A percentile compares a stretch with the other conserved stretches of the same genome.
These are phyloP conservation scores for Dicrurus megarhynchus DNA, from an alignment of 2,113 vertebrate genomes.

Conservation along the genomic window DNA sequence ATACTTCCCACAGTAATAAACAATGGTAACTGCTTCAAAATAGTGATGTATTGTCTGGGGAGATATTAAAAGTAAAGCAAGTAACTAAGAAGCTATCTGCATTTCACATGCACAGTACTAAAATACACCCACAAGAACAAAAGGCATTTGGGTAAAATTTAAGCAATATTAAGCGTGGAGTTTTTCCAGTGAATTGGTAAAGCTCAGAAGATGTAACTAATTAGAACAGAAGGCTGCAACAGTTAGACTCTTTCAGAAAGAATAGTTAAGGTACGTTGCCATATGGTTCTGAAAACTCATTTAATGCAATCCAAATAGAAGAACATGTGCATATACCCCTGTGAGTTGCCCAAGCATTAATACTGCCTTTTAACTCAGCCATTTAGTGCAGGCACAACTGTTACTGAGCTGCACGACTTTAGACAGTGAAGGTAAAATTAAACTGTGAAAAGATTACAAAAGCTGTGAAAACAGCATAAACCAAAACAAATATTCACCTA, in stretches of 20 bases:
- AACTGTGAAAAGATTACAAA: neutral
- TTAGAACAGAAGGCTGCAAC: constrained; percentile 63
- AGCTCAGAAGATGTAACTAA: constrained; percentile 58
- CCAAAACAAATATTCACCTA: neutral
- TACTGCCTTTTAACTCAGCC: constrained; percentile 51
- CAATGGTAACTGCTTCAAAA: neutral
- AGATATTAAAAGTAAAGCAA: constrained; percentile 2
- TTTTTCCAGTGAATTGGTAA: constrained; percentile 36
- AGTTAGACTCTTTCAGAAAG: constrained; percentile 53
- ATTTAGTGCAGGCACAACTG: constrained; percentile 48
- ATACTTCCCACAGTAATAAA: neutral
- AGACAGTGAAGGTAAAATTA: constrained; percentile 5
- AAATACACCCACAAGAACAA: constrained; percentile 43
- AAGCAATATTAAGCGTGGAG: constrained; percentile 39
- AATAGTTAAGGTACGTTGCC: constrained; percentile 44
- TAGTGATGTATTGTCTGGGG: neutral
- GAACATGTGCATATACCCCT: constrained; percentile 40
- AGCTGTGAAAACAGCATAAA: neutral
- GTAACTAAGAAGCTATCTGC: constrained; percentile 20
- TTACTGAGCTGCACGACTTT: constrained; percentile 6
- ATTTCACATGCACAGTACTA: neutral
- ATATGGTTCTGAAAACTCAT: constrained; percentile 57
- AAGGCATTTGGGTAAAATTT: constrained; percentile 42
- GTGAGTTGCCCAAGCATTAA: constrained; percentile 52
- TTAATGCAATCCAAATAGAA: constrained; percentile 58